A percentile compares a stretch with the other conserved stretches of the same genome.
These are phyloP conservation scores for Gymnobelideus leadbeateri DNA, from an alignment of 2,113 vertebrate genomes.

Conservation along the genomic window DNA sequence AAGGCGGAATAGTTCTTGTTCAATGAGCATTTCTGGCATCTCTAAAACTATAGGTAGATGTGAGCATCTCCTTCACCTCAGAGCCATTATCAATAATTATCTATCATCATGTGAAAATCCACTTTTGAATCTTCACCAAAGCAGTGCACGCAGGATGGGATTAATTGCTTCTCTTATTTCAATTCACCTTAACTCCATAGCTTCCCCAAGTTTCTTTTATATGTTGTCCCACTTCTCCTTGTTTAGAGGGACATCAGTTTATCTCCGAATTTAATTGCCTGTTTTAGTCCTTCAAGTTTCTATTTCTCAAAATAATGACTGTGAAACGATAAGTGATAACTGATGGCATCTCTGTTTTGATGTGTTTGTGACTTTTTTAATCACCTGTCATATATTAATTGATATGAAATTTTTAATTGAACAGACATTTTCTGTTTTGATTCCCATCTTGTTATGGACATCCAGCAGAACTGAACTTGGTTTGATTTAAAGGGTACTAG, in stretches of 20 bases:
- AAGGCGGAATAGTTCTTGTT: not conserved
- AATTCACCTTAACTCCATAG: not conserved
- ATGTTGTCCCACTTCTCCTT: not conserved
- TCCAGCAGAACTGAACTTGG: not conserved
- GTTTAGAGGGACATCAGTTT: not conserved
- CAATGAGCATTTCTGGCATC: not conserved
- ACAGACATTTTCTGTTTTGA: not conserved
- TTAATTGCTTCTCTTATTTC: not conserved
- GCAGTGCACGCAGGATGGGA: not conserved
- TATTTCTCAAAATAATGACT: not conserved
- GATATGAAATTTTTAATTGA: not conserved
- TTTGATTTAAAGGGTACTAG: not conserved
- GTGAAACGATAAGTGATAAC: not conserved
- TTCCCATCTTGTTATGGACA: not conserved
- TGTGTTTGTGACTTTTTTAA: not conserved
- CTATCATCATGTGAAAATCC: not conserved
- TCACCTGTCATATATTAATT: not conserved
- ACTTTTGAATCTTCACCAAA: not conserved
- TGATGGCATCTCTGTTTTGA: not conserved
- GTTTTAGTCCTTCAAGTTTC: not conserved
- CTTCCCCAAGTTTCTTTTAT: not conserved
- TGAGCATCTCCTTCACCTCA: not conserved
- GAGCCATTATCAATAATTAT: not conserved
- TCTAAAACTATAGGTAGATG: not conserved
- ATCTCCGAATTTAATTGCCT: not conserved